Evolutionary conservation across 1,140 invertebrate genomes (phyloP).

Genomic region (Sitobion miscanthi): DNA sequence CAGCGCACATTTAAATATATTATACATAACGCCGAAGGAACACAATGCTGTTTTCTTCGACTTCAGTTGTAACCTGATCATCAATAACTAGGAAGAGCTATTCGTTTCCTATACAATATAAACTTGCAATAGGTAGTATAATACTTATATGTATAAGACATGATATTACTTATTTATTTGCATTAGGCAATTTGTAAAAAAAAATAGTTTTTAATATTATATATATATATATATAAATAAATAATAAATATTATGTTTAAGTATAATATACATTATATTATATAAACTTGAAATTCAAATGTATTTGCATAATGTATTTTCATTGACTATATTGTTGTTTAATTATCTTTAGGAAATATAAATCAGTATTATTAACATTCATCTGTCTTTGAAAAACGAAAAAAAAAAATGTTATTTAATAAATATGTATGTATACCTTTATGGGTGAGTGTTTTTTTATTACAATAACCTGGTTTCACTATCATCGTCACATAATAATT

Average conservation of each 20-base stretch:
- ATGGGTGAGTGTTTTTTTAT: background rate
- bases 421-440: constrained; percentile 52
- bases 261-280: constrained; percentile 35
- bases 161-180: constrained; percentile 16
- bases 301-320: constrained; percentile 53
- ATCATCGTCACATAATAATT: background rate
- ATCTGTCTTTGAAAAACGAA: constrained; percentile 43
- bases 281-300: constrained; percentile 44
- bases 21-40: background rate
- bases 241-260: constrained; percentile 20
- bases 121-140: background rate
- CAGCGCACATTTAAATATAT: constrained; percentile 1
- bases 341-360: constrained; percentile 46
- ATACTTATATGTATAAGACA: background rate
- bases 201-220: background rate
- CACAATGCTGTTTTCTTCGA: background rate
- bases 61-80: background rate
- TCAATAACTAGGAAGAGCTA: background rate
- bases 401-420: constrained; percentile 54
- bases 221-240: background rate
- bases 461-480: background rate
- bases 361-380: constrained; percentile 50
- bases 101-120: background rate
- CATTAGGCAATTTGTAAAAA: background rate
- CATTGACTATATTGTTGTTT: constrained; percentile 53